Percentiles rank a stretch among this genome's conserved stretches.
phyloP scores from a whole-genome alignment of 23 tunicate species.

The Trididemnum miniatum region DNA sequence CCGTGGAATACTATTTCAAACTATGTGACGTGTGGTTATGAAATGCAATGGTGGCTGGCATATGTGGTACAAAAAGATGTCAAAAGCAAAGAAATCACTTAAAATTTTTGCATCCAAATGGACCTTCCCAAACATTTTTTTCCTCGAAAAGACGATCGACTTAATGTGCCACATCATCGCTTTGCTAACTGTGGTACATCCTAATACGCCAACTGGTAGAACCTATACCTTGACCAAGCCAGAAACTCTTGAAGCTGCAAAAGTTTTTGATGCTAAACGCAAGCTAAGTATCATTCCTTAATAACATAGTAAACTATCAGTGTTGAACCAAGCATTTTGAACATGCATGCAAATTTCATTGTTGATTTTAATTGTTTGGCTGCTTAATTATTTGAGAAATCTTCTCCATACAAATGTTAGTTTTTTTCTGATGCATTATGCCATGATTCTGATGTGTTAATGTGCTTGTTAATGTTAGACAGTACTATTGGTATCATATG shows the following conservation, averaged over 20 bases:
- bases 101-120: neutral
- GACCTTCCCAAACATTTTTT: neutral
- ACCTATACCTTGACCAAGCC: neutral
- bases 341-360: no score
- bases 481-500: no score
- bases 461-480: no score
- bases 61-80: neutral
- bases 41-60: constrained; percentile 2
- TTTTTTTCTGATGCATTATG: no score
- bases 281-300: neutral
- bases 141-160: no score
- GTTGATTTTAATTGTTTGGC: no score
- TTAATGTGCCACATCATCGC: no score
- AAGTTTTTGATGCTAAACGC: neutral
- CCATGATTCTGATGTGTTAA: no score
- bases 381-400: no score
- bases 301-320: no score
- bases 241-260: neutral
- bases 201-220: neutral
- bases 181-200: neutral
- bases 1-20: neutral
- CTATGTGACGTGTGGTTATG: neutral
- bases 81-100: neutral
- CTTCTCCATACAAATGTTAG: no score
- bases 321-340: no score